Evolutionary conservation across 2,113 vertebrate species (phyloP), one percentile per base, ranked within the genome.

Genomic region (Elephas maximus): DNA sequence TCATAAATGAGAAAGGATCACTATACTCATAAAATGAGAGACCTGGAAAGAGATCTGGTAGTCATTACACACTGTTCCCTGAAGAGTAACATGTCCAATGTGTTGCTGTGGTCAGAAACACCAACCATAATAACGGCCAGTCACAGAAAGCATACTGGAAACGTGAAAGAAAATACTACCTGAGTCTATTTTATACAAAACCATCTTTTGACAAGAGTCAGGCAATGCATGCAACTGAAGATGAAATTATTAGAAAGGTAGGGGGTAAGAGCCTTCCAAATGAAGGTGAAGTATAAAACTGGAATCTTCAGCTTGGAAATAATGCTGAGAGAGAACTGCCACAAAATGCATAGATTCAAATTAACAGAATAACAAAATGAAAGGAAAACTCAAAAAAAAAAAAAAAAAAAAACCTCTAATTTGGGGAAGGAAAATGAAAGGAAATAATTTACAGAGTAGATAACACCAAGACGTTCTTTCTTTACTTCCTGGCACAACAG

Each of bases 1-100:
- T 88, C 84, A 95, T 90, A 96, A 96, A 92, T 90, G 88, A 97
- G 81, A 93, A 96, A 91, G 45, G 65, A 97, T 95, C 62, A 92
- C 93, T 86, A 81, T 60, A 78, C 62, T 51, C 85, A 69, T 90
- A 87, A 98, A 97, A 81, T 92, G 78, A 94, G 91, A 41, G 79
- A 91, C 77, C 71, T 95, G 81, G 84, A 96, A 90, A n/a, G 76
- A 97, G 91, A 95, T 88, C 94, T 95, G 94, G 93, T 73, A 96
- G 78, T 96, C 89, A 97, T 95, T 93, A 95, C 44, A 92, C 11
- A 79, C 69, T 82, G 63, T 81, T 97, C 90, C 94, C 85, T 95
- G 78, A 77, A 96, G 33, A 92, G 63, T 53, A 95, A 86, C 85
- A 63, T 95, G 89, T 53, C 76, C 95, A 94, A 26, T 48, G 45